phyloP scores from a whole-genome alignment of 2,888 invertebrate genomes.

The Dione juno region DNA sequence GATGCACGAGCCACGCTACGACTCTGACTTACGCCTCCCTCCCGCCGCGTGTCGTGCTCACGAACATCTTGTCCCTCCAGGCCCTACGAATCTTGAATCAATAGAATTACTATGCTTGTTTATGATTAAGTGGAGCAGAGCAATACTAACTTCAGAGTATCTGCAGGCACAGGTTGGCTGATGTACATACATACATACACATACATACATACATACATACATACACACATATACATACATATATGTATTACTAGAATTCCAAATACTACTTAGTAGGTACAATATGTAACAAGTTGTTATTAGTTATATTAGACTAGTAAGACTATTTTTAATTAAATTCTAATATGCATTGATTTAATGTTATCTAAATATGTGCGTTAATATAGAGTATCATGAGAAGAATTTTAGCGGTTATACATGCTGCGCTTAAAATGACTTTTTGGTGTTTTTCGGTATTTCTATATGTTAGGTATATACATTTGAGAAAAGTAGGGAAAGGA shows the following conservation, averaged over 20 bases:
- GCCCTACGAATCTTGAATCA: slow-evolving; percentile 52
- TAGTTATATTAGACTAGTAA: too few species aligned
- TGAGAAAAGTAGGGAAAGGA: neutral
- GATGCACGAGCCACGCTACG: slow-evolving; percentile 45
- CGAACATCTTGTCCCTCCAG: slow-evolving; percentile 57
- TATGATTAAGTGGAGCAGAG: slow-evolving; percentile 48
- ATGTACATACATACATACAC: neutral
- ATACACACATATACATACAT: too few species aligned
- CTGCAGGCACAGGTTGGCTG: neutral
- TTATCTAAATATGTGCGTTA: too few species aligned
- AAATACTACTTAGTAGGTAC: too few species aligned
- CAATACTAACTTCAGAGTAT: slow-evolving; percentile 34
- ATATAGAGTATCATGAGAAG: too few species aligned
- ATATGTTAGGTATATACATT: neutral
- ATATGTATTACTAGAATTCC: too few species aligned
- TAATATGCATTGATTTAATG: too few species aligned
- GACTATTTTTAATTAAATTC: too few species aligned
- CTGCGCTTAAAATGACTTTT: neutral
- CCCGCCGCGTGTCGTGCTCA: slow-evolving; percentile 57
- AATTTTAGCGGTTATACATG: neutral
- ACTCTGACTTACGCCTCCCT: slow-evolving; percentile 46
- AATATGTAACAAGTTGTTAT: too few species aligned
- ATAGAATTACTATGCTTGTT: slow-evolving; percentile 53
- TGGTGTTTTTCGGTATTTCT: neutral
- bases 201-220: neutral